Evolutionary conservation across 2,888 invertebrate genomes (phyloP).

Genomic region (Drosophila limbata): DNA sequence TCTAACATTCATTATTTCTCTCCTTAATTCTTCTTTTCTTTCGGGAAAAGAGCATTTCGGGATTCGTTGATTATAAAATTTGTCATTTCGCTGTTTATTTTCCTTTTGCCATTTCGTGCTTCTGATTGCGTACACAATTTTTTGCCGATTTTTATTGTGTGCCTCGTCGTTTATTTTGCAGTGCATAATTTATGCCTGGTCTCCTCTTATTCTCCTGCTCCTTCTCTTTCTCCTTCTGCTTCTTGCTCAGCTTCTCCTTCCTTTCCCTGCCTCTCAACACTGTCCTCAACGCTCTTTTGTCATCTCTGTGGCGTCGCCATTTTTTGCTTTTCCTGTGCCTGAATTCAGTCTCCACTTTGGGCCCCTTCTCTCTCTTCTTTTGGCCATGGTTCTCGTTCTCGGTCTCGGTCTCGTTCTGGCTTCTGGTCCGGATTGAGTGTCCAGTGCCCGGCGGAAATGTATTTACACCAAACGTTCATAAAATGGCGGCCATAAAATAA

Average conservation of each 20-base stretch:
- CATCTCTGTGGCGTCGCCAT: slow-evolving; percentile 69
- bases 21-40: neutral
- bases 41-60: slow-evolving; percentile 35
- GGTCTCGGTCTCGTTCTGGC: slow-evolving; percentile 22
- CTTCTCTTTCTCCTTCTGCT: slow-evolving; percentile 7
- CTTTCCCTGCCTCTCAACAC: slow-evolving; percentile 6
- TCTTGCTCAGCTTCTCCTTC: slow-evolving; percentile 1
- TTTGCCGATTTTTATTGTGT: slow-evolving; percentile 74
- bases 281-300: slow-evolving; percentile 44
- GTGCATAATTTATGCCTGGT: slow-evolving; percentile 76
- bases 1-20: neutral
- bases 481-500: slow-evolving; percentile 80
- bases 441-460: slow-evolving; percentile 71
- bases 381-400: neutral
- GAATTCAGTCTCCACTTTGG: slow-evolving; percentile 38
- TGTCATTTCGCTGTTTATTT: slow-evolving; percentile 31
- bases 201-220: slow-evolving; percentile 22
- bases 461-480: slow-evolving; percentile 77
- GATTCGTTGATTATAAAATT: slow-evolving; percentile 16
- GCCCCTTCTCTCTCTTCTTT: slow-evolving; percentile 16
- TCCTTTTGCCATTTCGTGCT: slow-evolving; percentile 53
- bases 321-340: slow-evolving; percentile 67
- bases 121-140: slow-evolving; percentile 74
- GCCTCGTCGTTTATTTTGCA: slow-evolving; percentile 75
- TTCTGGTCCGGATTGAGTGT: slow-evolving; percentile 45